Base-by-base conservation (phyloP, 2,113 vertebrate species). In the Danionella cerebrum region DNA sequence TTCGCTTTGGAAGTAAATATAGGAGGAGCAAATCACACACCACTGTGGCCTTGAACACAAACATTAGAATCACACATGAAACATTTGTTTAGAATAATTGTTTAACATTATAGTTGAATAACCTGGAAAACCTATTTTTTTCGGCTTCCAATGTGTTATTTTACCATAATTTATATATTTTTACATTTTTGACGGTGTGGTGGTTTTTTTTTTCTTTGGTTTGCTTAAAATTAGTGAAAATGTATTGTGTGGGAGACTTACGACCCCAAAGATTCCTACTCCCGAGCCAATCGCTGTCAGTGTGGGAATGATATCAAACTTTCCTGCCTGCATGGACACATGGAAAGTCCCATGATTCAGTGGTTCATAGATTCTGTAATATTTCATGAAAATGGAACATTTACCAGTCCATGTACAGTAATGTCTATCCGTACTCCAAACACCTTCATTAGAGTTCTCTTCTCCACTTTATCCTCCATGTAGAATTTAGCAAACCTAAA, bases 221-320 rank as follows among this genome's bases (percentile, higher is more conserved):
- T n/a, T n/a, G n/a, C n/a, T n/a, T n/a, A n/a, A n/a, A n/a, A n/a
- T n/a, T 48, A 6, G 4, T 50, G 6, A 13, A 33, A 16, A 12
- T 21, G 2, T 22, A 24, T 54, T 48, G 10, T 57, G 29, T 42
- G 25, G 50, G 0, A 35, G 74, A 89, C 93, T 87, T 83, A 98
- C 96, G 90, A 98, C 94, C 64, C 96, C 95, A 16, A 98, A 98
- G 75, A 98, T 98, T 67, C 96, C 95, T 67, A 98, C 95, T 64
- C 96, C 95, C 16, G 96, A 98, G 65, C 95, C 96, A 1, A 98
- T 94, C 3, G 95, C 93, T 4, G 91, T 97, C 81, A 98, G 84
- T 0, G 95, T 98, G 0, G 96, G 95, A 77, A 98, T 98, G 78
- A 98, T 94, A 76, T 98, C 89, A 82, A 98, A 98, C 79, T 95